Percentiles rank a stretch among this genome's conserved stretches.
These are phyloP conservation scores for Cossypha polioptera DNA, from an alignment of 2,797 vertebrate species.

Conservation along the genomic window DNA sequence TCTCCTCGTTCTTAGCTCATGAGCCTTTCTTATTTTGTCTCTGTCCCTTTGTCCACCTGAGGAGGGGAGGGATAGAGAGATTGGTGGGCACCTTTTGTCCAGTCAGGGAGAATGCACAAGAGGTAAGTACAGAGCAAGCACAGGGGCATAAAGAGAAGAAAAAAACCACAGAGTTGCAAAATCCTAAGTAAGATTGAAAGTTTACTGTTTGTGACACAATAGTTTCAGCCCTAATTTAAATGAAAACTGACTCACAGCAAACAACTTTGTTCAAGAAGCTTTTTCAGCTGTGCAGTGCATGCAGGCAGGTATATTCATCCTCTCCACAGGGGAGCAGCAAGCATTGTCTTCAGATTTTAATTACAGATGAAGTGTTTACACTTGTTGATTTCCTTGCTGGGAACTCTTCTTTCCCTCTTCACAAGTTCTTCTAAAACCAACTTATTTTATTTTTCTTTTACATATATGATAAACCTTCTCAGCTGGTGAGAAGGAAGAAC, in stretches of 20 bases:
- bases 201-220: background rate
- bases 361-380: background rate
- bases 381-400: background rate
- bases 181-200: background rate
- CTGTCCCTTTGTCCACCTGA: too few relatives aligned
- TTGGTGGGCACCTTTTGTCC: background rate
- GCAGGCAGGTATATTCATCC: background rate
- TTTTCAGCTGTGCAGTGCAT: background rate
- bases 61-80: background rate
- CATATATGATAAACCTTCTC: background rate
- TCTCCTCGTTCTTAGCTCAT: background rate
- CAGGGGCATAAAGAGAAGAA: background rate
- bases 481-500: background rate
- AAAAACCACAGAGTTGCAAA: background rate
- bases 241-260: background rate
- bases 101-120: background rate
- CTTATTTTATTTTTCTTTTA: background rate
- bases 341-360: background rate
- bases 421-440: background rate
- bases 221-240: background rate
- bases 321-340: background rate
- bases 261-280: background rate
- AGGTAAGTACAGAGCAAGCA: background rate
- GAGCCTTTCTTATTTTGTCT: background rate
- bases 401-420: background rate